Base-by-base conservation (phyloP, 92 coral and sea anemone species). In the Epizoanthus ramosus region DNA sequence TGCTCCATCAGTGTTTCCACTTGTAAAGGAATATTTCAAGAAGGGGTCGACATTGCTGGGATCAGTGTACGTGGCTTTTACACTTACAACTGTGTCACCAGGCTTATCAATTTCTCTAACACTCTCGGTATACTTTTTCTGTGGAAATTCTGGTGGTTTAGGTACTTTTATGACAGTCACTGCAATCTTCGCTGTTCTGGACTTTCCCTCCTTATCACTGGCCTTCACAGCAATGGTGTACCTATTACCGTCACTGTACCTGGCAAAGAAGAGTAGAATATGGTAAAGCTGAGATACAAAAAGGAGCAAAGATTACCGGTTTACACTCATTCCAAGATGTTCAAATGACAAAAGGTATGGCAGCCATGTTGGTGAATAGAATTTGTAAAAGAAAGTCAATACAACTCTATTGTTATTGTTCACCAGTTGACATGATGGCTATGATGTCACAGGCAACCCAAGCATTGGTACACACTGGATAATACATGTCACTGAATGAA, bases 1-100 rank as follows among this genome's bases (percentile, higher is more conserved):
- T 28, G 92, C 89, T 12, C 83, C 90, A 6, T 90, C 96, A 22
- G 23, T 81, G 87, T 95, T 95, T 19, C 98, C 98, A 64, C 86
- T 75, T 0, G 53, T 25, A n/a, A 93, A 74, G 21, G 79, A 84
- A 87, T 91, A 93, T 80, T 93, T 88, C 37, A 86, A 76, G 45
- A 76, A 58, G 0, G 81, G 81, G 13, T 75, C 39, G 83, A 52
- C 74, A 22, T 79, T 53, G 50, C 63, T 80, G 5, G 83, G 23
- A 47, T 23, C 86, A 56, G 71, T 83, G 74, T 86, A 86, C 0
- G 80, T 63, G 1, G 98, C 92, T 56, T 80, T 58, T 8, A 93
- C 52, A 61, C 35, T 41, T 21, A 3, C 8, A 17, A 56, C 75
- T 7, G 33, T 0, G 3, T 67, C 80, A 21, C 92, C 92, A 14